These are phyloP conservation scores for Muntiacus muntjak DNA, from an alignment of 2,113 vertebrate species.

Conservation along the genomic window DNA sequence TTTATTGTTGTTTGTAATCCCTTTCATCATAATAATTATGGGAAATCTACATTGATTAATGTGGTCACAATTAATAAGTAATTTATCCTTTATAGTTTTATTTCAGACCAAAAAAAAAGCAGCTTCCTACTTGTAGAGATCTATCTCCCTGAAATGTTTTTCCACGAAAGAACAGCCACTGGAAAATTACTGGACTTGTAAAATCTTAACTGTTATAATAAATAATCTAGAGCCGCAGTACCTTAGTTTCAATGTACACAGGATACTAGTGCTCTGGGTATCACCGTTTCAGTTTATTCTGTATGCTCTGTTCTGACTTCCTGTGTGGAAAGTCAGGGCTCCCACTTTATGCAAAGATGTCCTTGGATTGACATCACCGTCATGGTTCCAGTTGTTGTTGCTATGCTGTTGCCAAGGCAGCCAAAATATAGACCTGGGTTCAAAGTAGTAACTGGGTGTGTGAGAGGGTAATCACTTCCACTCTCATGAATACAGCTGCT, in stretches of 20 bases:
- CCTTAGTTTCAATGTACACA: neutral
- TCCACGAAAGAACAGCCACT: neutral
- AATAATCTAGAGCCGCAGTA: neutral
- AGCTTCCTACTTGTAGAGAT: neutral
- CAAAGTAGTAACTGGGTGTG: slow-evolving; percentile 44
- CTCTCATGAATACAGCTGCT: slow-evolving; percentile 75
- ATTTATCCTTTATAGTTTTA: neutral
- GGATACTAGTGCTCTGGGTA: neutral
- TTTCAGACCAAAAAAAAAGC: neutral
- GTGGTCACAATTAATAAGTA: neutral
- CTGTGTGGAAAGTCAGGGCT: neutral
- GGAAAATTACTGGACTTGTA: neutral
- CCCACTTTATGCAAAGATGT: slow-evolving; percentile 31
- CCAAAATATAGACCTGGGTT: slow-evolving; percentile 62
- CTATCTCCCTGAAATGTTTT: neutral
- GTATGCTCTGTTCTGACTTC: neutral
- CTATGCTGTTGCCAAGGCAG: slow-evolving; percentile 41
- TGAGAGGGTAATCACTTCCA: slow-evolving; percentile 46
- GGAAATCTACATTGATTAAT: neutral
- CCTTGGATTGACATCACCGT: neutral
- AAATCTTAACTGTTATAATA: neutral
- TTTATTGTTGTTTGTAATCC: neutral
- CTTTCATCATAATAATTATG: neutral
- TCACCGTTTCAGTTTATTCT: neutral
- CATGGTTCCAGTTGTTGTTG: slow-evolving; percentile 3